Evolutionary conservation across 2,797 vertebrate genomes (phyloP).

Genomic region (Rhinella marina): DNA sequence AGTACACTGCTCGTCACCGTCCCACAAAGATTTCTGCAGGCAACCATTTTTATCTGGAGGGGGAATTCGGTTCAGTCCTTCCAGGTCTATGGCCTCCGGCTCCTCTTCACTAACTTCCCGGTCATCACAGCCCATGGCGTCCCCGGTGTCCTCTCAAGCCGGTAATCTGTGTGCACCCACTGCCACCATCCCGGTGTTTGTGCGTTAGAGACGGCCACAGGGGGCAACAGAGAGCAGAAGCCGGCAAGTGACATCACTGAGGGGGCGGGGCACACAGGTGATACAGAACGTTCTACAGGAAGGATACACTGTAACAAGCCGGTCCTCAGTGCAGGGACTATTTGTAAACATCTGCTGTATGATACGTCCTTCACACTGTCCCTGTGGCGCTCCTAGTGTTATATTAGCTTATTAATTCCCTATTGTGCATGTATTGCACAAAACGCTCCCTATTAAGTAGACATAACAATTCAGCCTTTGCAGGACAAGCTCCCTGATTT

Average conservation of each 20-base stretch:
- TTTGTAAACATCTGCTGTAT: too few relatives aligned
- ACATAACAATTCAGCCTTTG: too few relatives aligned
- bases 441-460: too few relatives aligned
- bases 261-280: constrained; percentile 13
- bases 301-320: too few relatives aligned
- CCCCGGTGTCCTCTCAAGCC: not conserved
- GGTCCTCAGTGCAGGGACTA: too few relatives aligned
- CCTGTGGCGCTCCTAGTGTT: too few relatives aligned
- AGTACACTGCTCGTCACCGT: not conserved
- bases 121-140: constrained; percentile 53
- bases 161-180: not conserved
- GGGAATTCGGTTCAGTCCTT: not conserved
- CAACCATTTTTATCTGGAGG: not conserved
- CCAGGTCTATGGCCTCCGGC: constrained; percentile 4
- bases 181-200: constrained; percentile 5
- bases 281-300: not conserved
- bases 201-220: not conserved
- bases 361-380: too few relatives aligned
- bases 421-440: too few relatives aligned
- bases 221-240: constrained; percentile 36
- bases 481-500: too few relatives aligned
- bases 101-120: constrained; percentile 43
- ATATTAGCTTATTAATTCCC: too few relatives aligned
- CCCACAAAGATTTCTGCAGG: not conserved
- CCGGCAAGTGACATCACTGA: not conserved